A percentile compares a stretch with the other conserved stretches of the same genome.
Evolutionary conservation across 2,888 invertebrate genomes (phyloP).

Genomic region (Frankliniella fusca): DNA sequence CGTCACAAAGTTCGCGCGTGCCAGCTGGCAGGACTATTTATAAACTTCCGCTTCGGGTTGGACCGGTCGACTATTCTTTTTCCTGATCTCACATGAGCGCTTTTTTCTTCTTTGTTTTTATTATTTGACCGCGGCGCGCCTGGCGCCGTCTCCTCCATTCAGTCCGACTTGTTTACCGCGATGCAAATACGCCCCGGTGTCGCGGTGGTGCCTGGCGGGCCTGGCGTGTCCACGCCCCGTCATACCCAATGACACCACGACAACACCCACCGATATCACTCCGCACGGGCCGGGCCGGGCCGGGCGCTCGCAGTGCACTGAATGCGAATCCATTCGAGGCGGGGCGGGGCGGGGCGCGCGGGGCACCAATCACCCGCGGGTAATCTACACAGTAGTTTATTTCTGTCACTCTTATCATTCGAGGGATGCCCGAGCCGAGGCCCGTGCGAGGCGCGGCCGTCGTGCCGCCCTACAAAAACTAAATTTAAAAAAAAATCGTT

Average conservation of each 20-base stretch:
- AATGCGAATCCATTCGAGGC: too few species aligned
- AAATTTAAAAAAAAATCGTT: too few species aligned
- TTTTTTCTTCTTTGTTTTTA: constrained; percentile 28
- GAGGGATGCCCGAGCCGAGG: neutral
- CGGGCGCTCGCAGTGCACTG: neutral
- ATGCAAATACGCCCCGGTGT: too few species aligned
- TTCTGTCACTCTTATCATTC: neutral
- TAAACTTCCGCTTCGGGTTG: constrained; percentile 41
- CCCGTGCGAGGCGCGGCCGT: neutral
- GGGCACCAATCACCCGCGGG: neutral
- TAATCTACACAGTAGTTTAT: neutral
- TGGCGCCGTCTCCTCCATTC: neutral
- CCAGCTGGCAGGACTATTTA: constrained; percentile 41
- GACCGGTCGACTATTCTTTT: constrained; percentile 40
- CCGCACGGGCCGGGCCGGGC: too few species aligned
- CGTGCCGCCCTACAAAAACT: too few species aligned
- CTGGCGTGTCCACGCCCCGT: too few species aligned
- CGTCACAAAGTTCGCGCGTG: constrained; percentile 42
- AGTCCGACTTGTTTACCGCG: too few species aligned
- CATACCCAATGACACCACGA: too few species aligned
- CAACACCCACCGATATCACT: too few species aligned
- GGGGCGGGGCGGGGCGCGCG: neutral
- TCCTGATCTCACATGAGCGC: constrained; percentile 32
- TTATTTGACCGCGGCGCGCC: neutral
- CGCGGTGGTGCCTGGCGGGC: too few species aligned